Evolutionary conservation across 2,888 invertebrate genomes (phyloP).

Genomic region (Macroteleia sp.): DNA sequence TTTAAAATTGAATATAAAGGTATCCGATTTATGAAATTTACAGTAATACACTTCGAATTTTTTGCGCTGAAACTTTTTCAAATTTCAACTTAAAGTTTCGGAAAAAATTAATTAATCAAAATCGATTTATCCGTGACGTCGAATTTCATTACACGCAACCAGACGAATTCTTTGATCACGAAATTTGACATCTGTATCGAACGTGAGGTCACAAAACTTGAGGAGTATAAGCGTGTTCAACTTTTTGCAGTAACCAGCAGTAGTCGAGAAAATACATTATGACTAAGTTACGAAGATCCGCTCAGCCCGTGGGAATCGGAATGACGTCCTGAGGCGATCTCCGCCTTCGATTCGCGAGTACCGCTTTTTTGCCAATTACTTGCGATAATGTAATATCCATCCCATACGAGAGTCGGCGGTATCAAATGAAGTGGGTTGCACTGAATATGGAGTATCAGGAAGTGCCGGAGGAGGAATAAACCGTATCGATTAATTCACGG

Average conservation of each 20-base stretch:
- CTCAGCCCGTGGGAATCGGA: conserved; percentile 68
- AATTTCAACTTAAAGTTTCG: too few relatives aligned
- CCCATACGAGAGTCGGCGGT: conserved; percentile 48
- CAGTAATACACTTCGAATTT: too few relatives aligned
- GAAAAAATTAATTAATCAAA: too few relatives aligned
- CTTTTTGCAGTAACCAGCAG: conserved; percentile 42
- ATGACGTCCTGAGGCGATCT: conserved; percentile 69
- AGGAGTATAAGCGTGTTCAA: conserved; percentile 17
- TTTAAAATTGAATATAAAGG: too few relatives aligned
- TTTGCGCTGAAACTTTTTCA: too few relatives aligned
- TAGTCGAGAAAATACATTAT: conserved; percentile 56
- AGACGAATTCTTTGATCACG: neutral
- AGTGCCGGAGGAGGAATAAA: conserved; percentile 50
- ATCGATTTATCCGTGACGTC: too few relatives aligned
- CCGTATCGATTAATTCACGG: conserved; percentile 46
- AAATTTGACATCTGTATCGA: conserved; percentile 29
- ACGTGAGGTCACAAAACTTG: conserved; percentile 17
- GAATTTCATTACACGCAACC: too few relatives aligned
- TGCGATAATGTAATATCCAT: conserved; percentile 66
- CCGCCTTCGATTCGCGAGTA: conserved; percentile 67
- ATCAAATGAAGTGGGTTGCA: conserved; percentile 56
- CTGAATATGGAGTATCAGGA: conserved; percentile 62
- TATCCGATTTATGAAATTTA: too few relatives aligned
- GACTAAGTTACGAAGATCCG: conserved; percentile 62
- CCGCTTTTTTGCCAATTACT: conserved; percentile 68